phyloP scores from a whole-genome alignment of 1,140 invertebrate species.

The Oryctes rhinoceros region DNA sequence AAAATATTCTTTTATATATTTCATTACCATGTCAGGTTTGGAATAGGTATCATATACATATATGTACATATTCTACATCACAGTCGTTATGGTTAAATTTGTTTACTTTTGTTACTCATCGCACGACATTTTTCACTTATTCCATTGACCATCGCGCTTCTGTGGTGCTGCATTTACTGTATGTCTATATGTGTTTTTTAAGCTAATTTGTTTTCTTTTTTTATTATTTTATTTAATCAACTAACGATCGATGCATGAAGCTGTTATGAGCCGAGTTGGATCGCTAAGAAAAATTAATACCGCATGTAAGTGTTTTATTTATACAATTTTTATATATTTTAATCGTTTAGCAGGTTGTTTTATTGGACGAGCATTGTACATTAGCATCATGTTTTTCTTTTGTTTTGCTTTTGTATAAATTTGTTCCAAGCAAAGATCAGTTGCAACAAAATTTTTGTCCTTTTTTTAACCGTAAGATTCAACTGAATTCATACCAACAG shows the following conservation, averaged over 20 bases:
- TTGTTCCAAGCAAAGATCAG: neutral
- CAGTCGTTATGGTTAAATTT: too few relatives aligned
- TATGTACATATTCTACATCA: too few relatives aligned
- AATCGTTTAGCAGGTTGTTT: neutral
- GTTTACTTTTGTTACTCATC: too few relatives aligned
- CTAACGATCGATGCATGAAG: constrained; percentile 52
- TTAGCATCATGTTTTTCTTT: neutral
- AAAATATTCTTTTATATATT: too few relatives aligned
- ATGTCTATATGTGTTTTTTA: neutral
- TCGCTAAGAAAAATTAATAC: constrained; percentile 55
- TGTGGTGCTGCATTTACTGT: constrained; percentile 39
- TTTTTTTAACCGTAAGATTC: too few relatives aligned
- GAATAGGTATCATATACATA: too few relatives aligned
- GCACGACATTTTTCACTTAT: too few relatives aligned
- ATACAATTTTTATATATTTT: neutral
- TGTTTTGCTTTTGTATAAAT: constrained; percentile 46
- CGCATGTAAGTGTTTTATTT: constrained; percentile 53
- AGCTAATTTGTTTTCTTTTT: constrained; percentile 41
- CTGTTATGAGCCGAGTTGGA: constrained; percentile 54
- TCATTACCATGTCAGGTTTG: too few relatives aligned
- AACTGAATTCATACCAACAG: too few relatives aligned
- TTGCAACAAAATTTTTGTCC: neutral
- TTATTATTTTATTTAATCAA: constrained; percentile 50
- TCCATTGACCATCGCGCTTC: too few relatives aligned
- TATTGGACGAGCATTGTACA: neutral